A percentile compares a stretch with the other conserved stretches of the same genome.
phyloP scores from a whole-genome alignment of 2,113 vertebrate genomes.

The Ploceus nigricollis region DNA sequence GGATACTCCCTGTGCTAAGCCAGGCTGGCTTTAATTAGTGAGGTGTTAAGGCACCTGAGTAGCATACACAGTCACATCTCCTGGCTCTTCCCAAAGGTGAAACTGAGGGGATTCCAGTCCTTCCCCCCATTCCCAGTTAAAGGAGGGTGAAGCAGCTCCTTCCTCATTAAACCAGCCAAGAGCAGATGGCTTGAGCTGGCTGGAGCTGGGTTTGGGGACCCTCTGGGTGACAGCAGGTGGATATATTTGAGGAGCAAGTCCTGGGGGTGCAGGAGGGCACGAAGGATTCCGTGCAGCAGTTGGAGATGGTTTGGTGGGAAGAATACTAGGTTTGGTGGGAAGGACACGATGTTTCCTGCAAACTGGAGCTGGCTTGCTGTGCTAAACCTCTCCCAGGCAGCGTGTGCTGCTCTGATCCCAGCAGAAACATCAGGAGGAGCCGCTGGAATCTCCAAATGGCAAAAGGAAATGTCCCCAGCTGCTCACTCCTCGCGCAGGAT shows the following conservation, averaged over 20 bases:
- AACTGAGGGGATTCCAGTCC: neutral
- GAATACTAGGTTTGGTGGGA: neutral
- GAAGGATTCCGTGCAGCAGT: neutral
- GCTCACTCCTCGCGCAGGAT: neutral
- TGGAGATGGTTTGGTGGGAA: neutral
- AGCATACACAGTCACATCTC: neutral
- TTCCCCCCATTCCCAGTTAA: neutral
- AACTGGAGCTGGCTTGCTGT: neutral
- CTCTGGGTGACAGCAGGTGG: neutral
- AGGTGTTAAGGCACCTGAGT: neutral
- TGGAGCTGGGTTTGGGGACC: neutral
- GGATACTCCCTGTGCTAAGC: neutral
- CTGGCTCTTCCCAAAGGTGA: neutral
- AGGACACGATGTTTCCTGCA: neutral
- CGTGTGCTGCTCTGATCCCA: neutral
- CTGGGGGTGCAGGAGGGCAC: neutral
- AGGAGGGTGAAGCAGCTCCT: neutral
- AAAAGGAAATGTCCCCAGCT: neutral
- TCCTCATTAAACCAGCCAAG: neutral
- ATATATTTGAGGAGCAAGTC: neutral
- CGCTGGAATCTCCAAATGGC: neutral
- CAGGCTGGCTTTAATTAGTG: neutral
- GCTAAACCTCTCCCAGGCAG: neutral
- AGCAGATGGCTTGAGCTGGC: slow-evolving; percentile 24
- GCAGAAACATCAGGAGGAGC: neutral